phyloP scores from a whole-genome alignment of 1,140 invertebrate species.

The Pseudoatta argentina region DNA sequence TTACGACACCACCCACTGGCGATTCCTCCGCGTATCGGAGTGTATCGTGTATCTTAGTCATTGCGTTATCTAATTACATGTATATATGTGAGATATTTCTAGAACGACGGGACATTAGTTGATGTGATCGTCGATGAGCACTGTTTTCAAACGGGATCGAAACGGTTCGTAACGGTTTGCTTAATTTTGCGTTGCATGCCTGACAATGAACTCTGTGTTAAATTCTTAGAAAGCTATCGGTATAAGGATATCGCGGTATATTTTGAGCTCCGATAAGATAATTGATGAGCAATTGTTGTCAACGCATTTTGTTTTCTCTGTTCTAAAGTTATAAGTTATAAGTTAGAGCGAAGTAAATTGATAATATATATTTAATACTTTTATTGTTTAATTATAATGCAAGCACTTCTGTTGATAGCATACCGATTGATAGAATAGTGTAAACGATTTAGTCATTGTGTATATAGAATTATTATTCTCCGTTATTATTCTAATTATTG shows the following conservation, averaged over 20 bases:
- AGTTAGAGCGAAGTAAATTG: background rate
- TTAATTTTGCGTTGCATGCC: conserved; percentile 34
- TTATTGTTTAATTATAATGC: background rate
- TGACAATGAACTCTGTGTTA: conserved; percentile 33
- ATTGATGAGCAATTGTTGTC: conserved; percentile 10
- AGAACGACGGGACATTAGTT: conserved; percentile 7
- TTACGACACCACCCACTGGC: conserved; percentile 12
- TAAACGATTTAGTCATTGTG: background rate
- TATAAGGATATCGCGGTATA: background rate
- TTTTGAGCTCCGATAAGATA: conserved; percentile 20
- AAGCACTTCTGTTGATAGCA: background rate
- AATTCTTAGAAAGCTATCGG: conserved; percentile 1
- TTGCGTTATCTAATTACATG: conserved; percentile 37
- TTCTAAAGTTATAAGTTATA: background rate
- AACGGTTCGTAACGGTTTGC: conserved; percentile 50
- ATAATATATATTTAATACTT: background rate
- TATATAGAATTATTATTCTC: background rate
- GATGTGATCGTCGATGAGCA: conserved; percentile 6
- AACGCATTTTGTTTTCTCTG: background rate
- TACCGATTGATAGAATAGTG: background rate
- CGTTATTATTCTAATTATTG: conserved; percentile 34
- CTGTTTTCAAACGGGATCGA: conserved; percentile 43
- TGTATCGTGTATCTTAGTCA: conserved; percentile 17
- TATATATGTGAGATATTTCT: background rate
- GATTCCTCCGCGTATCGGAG: background rate